Evolutionary conservation across 2,888 invertebrate genomes (phyloP).

Genomic region (Drosophila nr. fundita): DNA sequence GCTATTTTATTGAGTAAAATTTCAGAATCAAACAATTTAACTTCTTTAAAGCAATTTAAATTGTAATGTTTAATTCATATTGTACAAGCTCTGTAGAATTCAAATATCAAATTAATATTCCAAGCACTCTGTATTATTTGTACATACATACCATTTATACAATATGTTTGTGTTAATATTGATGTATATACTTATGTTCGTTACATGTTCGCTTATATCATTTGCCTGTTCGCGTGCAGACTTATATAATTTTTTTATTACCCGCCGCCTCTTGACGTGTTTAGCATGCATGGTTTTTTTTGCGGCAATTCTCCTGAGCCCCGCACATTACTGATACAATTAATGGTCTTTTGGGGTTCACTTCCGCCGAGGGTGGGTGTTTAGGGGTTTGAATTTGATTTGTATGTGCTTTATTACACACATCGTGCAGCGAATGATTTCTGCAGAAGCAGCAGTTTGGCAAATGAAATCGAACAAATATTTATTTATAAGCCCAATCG

Average conservation of each 20-base stretch:
- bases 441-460: conserved; percentile 36
- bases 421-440: conserved; percentile 52
- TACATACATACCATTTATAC: neutral
- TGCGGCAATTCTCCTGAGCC: conserved; percentile 21
- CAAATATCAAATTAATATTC: neutral
- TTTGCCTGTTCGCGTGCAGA: conserved; percentile 60
- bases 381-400: conserved; percentile 59
- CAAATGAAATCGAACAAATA: conserved; percentile 75
- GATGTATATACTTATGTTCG: conserved; percentile 22
- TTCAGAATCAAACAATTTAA: neutral
- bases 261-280: conserved; percentile 52
- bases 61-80: neutral
- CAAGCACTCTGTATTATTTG: neutral
- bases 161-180: neutral
- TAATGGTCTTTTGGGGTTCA: conserved; percentile 56
- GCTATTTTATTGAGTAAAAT: neutral
- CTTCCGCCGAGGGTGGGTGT: neutral
- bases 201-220: conserved; percentile 51
- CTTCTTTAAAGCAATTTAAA: neutral
- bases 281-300: conserved; percentile 57
- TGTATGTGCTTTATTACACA: conserved; percentile 56
- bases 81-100: no score
- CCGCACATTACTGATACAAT: conserved; percentile 63
- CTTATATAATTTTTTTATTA: conserved; percentile 79
- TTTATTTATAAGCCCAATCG: conserved; percentile 67